Base-by-base conservation (phyloP, 2,113 vertebrate species). In the Suncus etruscus region DNA sequence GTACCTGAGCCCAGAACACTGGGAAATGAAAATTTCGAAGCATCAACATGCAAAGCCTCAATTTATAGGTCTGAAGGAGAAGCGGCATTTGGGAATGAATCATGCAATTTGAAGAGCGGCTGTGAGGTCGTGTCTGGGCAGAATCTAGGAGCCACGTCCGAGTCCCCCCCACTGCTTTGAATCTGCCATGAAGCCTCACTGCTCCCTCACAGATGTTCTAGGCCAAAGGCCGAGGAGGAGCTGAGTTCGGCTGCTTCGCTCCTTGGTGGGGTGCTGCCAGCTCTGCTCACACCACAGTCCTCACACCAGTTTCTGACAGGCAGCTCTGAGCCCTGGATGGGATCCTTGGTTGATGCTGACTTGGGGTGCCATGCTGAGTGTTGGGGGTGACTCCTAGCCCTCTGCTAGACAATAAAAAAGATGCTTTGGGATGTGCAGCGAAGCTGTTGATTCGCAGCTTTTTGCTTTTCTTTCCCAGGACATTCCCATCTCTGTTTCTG, bases 11-110 rank as follows among this genome's bases (percentile, higher is more conserved):
- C 85, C 70, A 4, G 51, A 39, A 87, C 68, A 24, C 93, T 86
- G 50, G n/a, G 80, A 81, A 85, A 80, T 68, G 83, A 11, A 87
- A 78, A 39, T 39, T 39, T 39, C 39, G 5, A 39, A 63, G 72
- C 73, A 0, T 91, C 92, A 39, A 93, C 92, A 74, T 51, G 88
- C 94, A 96, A 94, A 90, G 88, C 96, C 93, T 92, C 51, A 88
- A 94, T 94, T 75, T 92, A 86, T 83, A 92, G 76, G 83, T 95
- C 90, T 96, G 90, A 86, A 94, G 93, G 80, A 96, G 90, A 80
- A 90, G 68, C 93, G 93, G 93, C 95, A 96, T 94, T 94, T 96
- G 93, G 94, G 73, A 90, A 88, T 80, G 94, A 96, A 96, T 96
- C 92, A 94, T 66, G 94, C 83, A 90, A 90, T 94, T 95, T 94